phyloP scores from a whole-genome alignment of 2,113 vertebrate species.

The Neomonachus schauinslandi region DNA sequence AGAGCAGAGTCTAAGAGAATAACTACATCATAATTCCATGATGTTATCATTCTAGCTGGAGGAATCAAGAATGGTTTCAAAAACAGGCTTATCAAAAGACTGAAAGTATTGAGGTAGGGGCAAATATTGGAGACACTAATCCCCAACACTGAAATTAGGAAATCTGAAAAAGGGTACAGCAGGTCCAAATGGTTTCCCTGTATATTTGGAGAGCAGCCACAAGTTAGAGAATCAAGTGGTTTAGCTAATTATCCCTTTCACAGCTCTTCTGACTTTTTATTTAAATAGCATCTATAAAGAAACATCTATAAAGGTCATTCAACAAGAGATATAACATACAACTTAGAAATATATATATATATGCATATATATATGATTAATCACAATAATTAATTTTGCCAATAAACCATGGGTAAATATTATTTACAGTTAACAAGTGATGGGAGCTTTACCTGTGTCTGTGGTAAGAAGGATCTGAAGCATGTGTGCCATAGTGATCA shows the following conservation, averaged over 20 bases:
- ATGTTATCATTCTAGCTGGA: background rate
- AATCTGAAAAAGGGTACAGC: background rate
- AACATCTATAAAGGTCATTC: background rate
- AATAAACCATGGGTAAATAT: constrained; percentile 5
- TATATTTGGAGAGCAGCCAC: background rate
- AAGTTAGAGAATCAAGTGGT: background rate
- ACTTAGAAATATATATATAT: background rate
- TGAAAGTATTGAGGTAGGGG: background rate
- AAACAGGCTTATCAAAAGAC: background rate
- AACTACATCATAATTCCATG: background rate
- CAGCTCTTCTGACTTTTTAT: background rate
- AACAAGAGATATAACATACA: background rate
- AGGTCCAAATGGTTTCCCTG: background rate
- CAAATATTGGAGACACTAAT: background rate
- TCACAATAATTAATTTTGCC: constrained; percentile 46
- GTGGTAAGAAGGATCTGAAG: constrained; percentile 93
- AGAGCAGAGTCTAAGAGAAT: background rate
- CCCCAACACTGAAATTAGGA: background rate
- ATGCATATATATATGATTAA: background rate
- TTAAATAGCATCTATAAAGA: background rate
- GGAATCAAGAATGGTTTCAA: background rate
- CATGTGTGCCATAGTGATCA: constrained; percentile 96
- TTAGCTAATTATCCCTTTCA: constrained; percentile 44
- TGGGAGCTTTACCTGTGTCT: constrained; percentile 83
- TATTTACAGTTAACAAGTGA: constrained; percentile 16